Conservation (phyloP, 2,888 invertebrate genomes). For the Cheilosia scutellata region DNA sequence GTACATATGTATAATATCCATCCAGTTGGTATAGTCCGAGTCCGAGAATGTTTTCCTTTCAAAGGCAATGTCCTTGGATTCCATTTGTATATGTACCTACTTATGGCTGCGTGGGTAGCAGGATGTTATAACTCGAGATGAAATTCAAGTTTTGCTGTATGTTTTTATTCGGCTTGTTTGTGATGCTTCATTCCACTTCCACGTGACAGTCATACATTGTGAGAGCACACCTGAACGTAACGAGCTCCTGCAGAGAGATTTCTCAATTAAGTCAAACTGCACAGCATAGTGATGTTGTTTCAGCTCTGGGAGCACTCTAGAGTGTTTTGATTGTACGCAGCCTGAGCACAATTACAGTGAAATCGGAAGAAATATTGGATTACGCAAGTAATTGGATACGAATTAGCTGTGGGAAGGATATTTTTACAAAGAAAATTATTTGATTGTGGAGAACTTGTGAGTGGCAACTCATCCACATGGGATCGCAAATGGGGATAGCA, state of each 20-base stretch:
- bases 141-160: conserved; percentile 25
- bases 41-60: conserved; percentile 28
- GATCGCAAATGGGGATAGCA: too few species aligned
- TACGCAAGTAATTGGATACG: conserved; percentile 17
- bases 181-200: conserved; percentile 52
- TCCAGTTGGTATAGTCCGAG: neutral
- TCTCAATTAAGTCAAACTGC: conserved; percentile 44
- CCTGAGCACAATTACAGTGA: conserved; percentile 9
- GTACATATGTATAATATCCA: neutral
- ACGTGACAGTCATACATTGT: conserved; percentile 1
- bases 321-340: conserved; percentile 10
- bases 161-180: conserved; percentile 52
- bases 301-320: conserved; percentile 12
- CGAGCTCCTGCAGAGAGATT: conserved; percentile 20
- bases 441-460: neutral
- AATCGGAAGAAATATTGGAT: conserved; percentile 31
- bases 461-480: too few species aligned
- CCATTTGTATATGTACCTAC: conserved; percentile 1
- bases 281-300: conserved; percentile 15
- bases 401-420: neutral
- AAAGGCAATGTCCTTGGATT: conserved; percentile 12
- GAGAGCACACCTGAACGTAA: conserved; percentile 36
- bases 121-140: neutral
- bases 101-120: neutral
- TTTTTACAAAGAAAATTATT: neutral